These are phyloP conservation scores for Amazona ochrocephala DNA, from an alignment of 2,797 vertebrate genomes.

Conservation along the genomic window DNA sequence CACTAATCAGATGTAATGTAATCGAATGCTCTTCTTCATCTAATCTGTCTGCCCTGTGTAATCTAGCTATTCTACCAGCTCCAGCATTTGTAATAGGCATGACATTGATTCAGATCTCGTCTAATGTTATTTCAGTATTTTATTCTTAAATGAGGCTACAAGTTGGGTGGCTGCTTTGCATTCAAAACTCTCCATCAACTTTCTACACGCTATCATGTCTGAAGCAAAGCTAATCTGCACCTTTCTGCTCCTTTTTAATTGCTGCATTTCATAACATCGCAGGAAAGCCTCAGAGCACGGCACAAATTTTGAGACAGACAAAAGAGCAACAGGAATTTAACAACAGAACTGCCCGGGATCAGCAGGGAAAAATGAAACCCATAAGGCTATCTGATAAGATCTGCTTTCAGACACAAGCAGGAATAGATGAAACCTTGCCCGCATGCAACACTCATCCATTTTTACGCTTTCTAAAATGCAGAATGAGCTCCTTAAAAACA, in stretches of 20 bases:
- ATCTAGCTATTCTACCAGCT: slow-evolving; percentile 42
- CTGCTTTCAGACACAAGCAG: background rate
- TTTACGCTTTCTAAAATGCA: background rate
- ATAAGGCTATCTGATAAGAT: background rate
- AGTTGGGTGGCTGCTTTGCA: slow-evolving; percentile 59
- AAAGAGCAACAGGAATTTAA: background rate
- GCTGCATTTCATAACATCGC: background rate
- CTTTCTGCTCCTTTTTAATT: background rate
- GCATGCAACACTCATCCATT: background rate
- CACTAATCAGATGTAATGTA: slow-evolving; percentile 57
- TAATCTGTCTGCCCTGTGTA: slow-evolving; percentile 48
- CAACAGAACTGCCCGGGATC: background rate
- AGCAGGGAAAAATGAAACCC: background rate
- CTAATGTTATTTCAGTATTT: slow-evolving; percentile 46
- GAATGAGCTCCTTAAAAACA: background rate
- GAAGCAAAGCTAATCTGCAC: background rate
- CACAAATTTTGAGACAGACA: background rate
- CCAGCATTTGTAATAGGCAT: slow-evolving; percentile 41
- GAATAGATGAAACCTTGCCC: background rate
- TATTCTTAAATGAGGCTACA: slow-evolving; percentile 10
- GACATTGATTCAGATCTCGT: slow-evolving; percentile 40
- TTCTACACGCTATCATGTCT: accelerated
- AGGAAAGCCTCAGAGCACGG: background rate
- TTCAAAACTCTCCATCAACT: slow-evolving; percentile 32
- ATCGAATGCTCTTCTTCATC: slow-evolving; percentile 44